Conservation (phyloP, 2,113 vertebrate genomes). For the Oryzias woworae region DNA sequence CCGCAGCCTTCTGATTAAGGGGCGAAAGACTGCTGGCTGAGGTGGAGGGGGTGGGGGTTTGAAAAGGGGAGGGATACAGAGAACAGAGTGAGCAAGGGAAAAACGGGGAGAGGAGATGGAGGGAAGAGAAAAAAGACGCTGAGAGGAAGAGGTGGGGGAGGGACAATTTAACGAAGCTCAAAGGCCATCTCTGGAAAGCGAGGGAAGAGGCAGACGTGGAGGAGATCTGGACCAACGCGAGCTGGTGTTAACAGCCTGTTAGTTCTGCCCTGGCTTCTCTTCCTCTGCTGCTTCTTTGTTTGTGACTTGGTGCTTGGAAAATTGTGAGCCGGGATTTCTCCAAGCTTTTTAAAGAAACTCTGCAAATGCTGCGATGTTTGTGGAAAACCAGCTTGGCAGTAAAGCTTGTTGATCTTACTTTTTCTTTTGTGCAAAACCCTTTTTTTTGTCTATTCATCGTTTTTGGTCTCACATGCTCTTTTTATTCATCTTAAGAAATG, state of each 20-base stretch:
- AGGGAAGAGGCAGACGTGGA: conserved; percentile 56
- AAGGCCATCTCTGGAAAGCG: conserved; percentile 70
- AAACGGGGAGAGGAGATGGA: conserved; percentile 41
- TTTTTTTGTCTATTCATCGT: too few species aligned
- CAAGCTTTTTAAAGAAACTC: conserved; percentile 44
- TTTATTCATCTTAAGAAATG: too few species aligned
- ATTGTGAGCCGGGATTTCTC: conserved; percentile 44
- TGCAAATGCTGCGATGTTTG: conserved; percentile 27
- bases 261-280: conserved; percentile 53
- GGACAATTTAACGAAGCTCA: conserved; percentile 74
- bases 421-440: conserved; percentile 44
- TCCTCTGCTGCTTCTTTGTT: conserved; percentile 52
- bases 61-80: conserved; percentile 27
- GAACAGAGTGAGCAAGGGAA: conserved; percentile 45
- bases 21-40: conserved; percentile 64
- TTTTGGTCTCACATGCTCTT: too few species aligned
- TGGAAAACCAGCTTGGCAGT: conserved; percentile 2
- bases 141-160: conserved; percentile 56
- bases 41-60: conserved; percentile 7
- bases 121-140: conserved; percentile 37
- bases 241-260: conserved; percentile 66
- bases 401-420: conserved; percentile 43
- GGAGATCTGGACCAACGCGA: conserved; percentile 52
- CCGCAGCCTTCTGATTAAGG: conserved; percentile 74
- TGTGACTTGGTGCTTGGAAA: conserved; percentile 49